Evolutionary conservation across 2,113 vertebrate species (phyloP).

Genomic region (Campylomormyrus tamandua): DNA sequence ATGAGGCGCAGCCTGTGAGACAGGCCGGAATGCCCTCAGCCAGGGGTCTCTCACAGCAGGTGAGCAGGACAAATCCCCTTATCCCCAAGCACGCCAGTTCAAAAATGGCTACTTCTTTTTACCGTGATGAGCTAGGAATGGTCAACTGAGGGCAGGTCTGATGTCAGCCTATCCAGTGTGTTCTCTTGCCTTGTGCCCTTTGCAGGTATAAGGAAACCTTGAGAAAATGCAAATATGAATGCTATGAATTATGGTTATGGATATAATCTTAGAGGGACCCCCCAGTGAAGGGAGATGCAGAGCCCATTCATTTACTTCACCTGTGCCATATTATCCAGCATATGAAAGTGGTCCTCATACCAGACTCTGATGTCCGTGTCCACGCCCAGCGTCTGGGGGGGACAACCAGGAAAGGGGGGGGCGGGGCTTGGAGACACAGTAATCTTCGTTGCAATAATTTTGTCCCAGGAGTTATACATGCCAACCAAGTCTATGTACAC

Average conservation of each 20-base stretch:
- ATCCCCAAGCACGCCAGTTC: not conserved
- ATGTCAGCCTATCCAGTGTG: not conserved
- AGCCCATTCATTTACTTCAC: not conserved
- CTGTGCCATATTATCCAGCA: not conserved
- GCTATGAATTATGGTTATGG: not conserved
- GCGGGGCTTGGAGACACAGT: not conserved
- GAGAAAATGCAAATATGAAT: not conserved
- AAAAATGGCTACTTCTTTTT: not conserved
- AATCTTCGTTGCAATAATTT: not conserved
- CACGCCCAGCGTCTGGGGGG: not conserved
- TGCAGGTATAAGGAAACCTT: not conserved
- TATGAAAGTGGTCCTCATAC: not conserved
- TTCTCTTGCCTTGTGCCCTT: not conserved
- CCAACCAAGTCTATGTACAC: not conserved
- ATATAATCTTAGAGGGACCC: not conserved
- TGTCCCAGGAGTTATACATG: not conserved
- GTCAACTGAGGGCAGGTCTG: not conserved
- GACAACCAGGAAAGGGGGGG: not conserved
- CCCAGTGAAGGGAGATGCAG: not conserved
- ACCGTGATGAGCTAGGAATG: not conserved
- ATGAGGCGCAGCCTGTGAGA: constrained; percentile 62
- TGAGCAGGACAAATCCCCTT: constrained; percentile 18
- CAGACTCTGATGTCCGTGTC: not conserved
- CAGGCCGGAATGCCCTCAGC: constrained; percentile 50
- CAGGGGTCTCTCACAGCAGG: constrained; percentile 41